Evolutionary conservation across 2,113 vertebrate species (phyloP).

Genomic region (Thymallus thymallus): DNA sequence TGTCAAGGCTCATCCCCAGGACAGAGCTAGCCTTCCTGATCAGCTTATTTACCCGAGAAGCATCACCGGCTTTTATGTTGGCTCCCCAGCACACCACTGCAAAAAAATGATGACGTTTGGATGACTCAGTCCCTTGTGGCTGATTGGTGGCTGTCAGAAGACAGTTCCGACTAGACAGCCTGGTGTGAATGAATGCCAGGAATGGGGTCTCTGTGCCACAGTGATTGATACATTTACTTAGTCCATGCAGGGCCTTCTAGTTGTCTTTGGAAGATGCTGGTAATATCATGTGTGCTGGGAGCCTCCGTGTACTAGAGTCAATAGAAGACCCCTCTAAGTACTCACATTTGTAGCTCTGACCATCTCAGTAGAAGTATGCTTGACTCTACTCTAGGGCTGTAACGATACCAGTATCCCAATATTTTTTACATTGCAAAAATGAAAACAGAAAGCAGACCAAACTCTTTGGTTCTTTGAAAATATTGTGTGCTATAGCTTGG

Average conservation of each 20-base stretch:
- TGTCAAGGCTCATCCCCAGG: too few species aligned
- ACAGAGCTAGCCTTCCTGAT: too few species aligned
- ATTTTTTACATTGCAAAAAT: too few species aligned
- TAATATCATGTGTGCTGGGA: conserved; percentile 21
- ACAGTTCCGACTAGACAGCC: conserved; percentile 12
- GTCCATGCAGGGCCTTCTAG: not conserved
- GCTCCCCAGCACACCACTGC: too few species aligned
- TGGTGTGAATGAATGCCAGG: conserved; percentile 18
- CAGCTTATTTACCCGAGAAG: too few species aligned
- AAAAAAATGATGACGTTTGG: not conserved
- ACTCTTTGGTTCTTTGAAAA: not conserved
- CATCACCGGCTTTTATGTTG: too few species aligned
- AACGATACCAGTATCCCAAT: too few species aligned
- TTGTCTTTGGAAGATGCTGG: conserved; percentile 17
- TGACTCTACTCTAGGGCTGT: too few species aligned
- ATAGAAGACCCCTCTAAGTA: conserved; percentile 2
- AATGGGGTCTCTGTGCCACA: conserved; percentile 18
- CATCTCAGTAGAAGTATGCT: too few species aligned
- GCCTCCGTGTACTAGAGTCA: conserved; percentile 12
- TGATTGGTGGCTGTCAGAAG: conserved; percentile 5
- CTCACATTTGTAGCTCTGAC: not conserved
- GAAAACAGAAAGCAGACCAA: too few species aligned
- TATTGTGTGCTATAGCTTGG: too few species aligned
- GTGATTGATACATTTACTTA: conserved; percentile 29
- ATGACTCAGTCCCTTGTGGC: not conserved